A percentile compares a stretch with the other conserved stretches of the same genome.
These are phyloP conservation scores for Actinia tenebrosa DNA, from an alignment of 64 coral and sea anemone genomes.

Conservation along the genomic window DNA sequence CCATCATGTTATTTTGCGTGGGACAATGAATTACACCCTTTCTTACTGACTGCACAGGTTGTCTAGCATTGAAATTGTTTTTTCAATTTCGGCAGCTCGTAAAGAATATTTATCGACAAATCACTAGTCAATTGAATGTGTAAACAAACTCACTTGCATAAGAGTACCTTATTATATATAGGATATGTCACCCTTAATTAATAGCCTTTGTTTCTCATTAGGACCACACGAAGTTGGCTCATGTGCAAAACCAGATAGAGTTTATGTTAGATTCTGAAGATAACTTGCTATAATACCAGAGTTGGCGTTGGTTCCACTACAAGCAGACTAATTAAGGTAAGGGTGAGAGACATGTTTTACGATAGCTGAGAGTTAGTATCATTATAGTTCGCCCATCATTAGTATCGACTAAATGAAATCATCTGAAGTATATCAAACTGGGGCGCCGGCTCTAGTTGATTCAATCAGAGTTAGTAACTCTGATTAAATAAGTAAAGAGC, in stretches of 20 bases:
- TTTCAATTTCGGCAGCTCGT: not conserved
- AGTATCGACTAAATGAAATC: not conserved
- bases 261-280: not conserved
- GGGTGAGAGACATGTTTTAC: not conserved
- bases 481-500: not conserved
- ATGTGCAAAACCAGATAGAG: not conserved
- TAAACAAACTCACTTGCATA: not conserved
- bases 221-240: not conserved
- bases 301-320: not conserved
- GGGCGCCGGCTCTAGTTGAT: not conserved
- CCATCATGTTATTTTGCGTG: not conserved
- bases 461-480: not conserved
- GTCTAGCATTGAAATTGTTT: not conserved
- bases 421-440: not conserved
- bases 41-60: not conserved
- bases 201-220: conserved; percentile 4
- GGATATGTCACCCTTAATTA: not conserved
- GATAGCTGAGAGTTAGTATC: not conserved
- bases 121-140: not conserved
- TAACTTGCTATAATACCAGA: not conserved
- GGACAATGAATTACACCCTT: not conserved
- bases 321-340: not conserved
- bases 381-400: not conserved
- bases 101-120: not conserved
- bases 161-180: not conserved